Evolutionary conservation across 1,140 invertebrate species (phyloP), one percentile per base, ranked within the genome.

Genomic region (Araneus ventricosus): DNA sequence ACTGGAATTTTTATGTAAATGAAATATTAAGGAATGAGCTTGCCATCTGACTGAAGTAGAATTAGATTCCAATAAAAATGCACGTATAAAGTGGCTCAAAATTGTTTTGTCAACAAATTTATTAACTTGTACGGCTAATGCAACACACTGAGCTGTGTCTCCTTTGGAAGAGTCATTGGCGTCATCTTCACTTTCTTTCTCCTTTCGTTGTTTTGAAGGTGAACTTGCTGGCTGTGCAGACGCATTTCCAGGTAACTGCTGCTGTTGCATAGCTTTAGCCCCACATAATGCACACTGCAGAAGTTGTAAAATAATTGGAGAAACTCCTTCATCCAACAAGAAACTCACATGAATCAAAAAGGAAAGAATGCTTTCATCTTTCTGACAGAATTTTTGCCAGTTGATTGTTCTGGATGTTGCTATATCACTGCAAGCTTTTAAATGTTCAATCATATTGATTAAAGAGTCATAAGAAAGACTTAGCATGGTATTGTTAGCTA

Each of bases 391-490:
- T 94, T 97, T 96, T 95, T 99, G 98, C 99, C 99, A 99, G 96
- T 99, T 99, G 90, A 97, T 97, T 0, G 98, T 98, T n/a, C 98
- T 97, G 94, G 97, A 97, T 24, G 97, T 97, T 34, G 98, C 98
- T 93, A 99, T 98, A 95, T 99, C 99, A 88, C 98, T 97, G 94
- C 98, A 99, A 27, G 97, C 97, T 96, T 99, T 99, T 84, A 99
- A 95, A 96, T 99, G 98, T 95, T 99, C 99, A 94, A 99, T 98
- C 27, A 99, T 96, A 93, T 98, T 97, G 5, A 99, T 98, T 5
- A 99, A 96, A 5, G 97, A 97, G 95, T 99, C 98, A 94, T 99
- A 99, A 0, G 97, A 97, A 2, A 99, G 95, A 91, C 96, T 96
- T n/a, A 95, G 93, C 34, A 94, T 87, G 95, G 94, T 96, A 95